A percentile compares a stretch with the other conserved stretches of the same genome.
These are phyloP conservation scores for Anser brachyrhynchus DNA, from an alignment of 2,113 vertebrate genomes.

Conservation along the genomic window DNA sequence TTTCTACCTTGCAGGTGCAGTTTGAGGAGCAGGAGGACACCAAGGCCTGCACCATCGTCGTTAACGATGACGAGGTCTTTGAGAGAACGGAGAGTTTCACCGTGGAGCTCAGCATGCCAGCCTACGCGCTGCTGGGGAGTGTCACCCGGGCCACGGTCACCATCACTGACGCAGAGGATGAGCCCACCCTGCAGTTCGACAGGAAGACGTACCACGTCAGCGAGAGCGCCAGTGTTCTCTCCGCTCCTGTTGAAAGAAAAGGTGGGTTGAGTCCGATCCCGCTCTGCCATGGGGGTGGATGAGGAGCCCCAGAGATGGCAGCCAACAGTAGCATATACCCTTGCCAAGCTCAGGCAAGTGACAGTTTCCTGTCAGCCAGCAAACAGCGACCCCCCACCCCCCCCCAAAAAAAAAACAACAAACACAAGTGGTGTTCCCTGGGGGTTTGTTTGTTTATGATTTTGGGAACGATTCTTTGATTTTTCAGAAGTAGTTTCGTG, in stretches of 20 bases:
- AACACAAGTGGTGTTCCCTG: neutral
- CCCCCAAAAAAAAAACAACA: no score
- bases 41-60: conserved; percentile 89
- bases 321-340: neutral
- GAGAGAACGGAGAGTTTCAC: conserved; percentile 87
- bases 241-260: conserved; percentile 88
- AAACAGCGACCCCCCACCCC: neutral
- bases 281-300: accelerated
- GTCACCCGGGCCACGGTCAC: conserved; percentile 81
- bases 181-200: conserved; percentile 91
- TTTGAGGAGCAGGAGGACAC: conserved; percentile 95
- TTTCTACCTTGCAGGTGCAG: conserved; percentile 84
- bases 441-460: neutral
- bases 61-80: conserved; percentile 89
- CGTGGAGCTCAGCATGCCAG: conserved; percentile 94
- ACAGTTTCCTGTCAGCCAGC: neutral
- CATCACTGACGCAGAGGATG: conserved; percentile 90
- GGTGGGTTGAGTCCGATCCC: conserved; percentile 71
- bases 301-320: neutral
- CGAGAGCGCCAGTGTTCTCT: conserved; percentile 85
- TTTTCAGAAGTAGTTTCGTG: neutral
- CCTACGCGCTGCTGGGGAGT: conserved; percentile 89
- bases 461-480: neutral
- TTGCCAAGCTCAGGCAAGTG: neutral
- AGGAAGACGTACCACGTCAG: conserved; percentile 88